These are phyloP conservation scores for Cryptocephalus moraei DNA, from an alignment of 2,888 invertebrate species.

Conservation along the genomic window DNA sequence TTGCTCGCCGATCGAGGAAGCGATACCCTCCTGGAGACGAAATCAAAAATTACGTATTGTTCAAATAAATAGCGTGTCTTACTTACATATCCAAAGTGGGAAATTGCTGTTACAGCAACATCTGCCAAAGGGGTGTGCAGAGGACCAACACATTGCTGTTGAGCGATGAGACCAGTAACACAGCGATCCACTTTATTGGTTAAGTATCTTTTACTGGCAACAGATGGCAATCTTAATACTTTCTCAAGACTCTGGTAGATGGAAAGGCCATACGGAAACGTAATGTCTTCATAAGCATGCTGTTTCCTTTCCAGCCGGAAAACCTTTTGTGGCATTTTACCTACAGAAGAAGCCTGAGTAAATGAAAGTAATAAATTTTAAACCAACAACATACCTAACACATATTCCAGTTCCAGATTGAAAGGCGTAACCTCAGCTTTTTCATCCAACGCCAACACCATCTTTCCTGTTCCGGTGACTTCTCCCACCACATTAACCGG, in stretches of 20 bases:
- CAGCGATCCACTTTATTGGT: slow-evolving; percentile 95
- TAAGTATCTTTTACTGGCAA: slow-evolving; percentile 80
- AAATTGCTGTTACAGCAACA: slow-evolving; percentile 81
- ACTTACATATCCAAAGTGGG: slow-evolving; percentile 63
- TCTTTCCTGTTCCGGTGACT: slow-evolving; percentile 76
- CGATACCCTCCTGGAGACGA: slow-evolving; percentile 58
- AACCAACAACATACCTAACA: slow-evolving; percentile 51
- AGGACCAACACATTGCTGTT: slow-evolving; percentile 97
- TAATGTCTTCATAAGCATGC: slow-evolving; percentile 24
- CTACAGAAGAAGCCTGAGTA: slow-evolving; percentile 45
- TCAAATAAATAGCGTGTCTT: slow-evolving; percentile 1
- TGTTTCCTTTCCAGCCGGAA: slow-evolving; percentile 37
- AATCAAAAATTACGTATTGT: not conserved
- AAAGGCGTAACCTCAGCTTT: slow-evolving; percentile 58
- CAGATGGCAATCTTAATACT: slow-evolving; percentile 80
- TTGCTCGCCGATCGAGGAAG: slow-evolving; percentile 94
- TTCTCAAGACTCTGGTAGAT: slow-evolving; percentile 61
- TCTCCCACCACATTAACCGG: slow-evolving; percentile 88
- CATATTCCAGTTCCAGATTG: slow-evolving; percentile 78
- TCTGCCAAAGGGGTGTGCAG: slow-evolving; percentile 93
- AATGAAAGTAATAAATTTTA: not conserved
- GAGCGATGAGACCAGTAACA: slow-evolving; percentile 89
- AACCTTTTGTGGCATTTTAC: slow-evolving; percentile 74
- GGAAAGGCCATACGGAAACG: slow-evolving; percentile 37
- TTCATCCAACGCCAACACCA: slow-evolving; percentile 57